phyloP scores from a whole-genome alignment of 2,797 vertebrate genomes.

The Cryptoprocta ferox region DNA sequence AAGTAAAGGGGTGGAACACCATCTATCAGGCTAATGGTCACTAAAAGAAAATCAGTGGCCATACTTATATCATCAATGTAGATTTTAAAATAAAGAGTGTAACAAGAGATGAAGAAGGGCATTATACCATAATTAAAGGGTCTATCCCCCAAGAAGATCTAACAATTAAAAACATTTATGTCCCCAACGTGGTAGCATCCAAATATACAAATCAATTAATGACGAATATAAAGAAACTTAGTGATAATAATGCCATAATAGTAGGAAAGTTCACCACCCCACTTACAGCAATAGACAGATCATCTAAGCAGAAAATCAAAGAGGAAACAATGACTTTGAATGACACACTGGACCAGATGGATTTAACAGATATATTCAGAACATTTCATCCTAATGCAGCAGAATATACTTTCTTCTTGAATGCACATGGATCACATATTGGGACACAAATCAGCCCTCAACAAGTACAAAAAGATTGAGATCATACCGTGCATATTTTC shows the following conservation, averaged over 20 bases:
- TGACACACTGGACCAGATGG: neutral
- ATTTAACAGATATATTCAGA: neutral
- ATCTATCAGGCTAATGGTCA: neutral
- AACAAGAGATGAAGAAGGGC: neutral
- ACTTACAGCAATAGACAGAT: neutral
- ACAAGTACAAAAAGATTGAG: no score
- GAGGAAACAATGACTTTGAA: neutral
- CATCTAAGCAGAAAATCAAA: neutral
- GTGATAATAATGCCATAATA: neutral
- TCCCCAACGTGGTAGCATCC: neutral
- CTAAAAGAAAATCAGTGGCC: neutral
- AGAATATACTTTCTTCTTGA: neutral
- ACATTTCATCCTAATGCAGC: neutral
- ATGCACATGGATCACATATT: neutral
- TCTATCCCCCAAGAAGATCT: neutral
- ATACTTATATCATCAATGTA: neutral
- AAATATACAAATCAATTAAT: neutral
- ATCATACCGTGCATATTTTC: no score
- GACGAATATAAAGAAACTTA: neutral
- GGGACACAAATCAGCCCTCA: no score
- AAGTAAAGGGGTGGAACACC: neutral
- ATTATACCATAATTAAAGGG: neutral
- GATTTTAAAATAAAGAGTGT: neutral
- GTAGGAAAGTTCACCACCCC: neutral
- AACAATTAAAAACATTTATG: neutral